phyloP scores from a whole-genome alignment of 2,797 vertebrate species.

The Eospalax fontanierii region DNA sequence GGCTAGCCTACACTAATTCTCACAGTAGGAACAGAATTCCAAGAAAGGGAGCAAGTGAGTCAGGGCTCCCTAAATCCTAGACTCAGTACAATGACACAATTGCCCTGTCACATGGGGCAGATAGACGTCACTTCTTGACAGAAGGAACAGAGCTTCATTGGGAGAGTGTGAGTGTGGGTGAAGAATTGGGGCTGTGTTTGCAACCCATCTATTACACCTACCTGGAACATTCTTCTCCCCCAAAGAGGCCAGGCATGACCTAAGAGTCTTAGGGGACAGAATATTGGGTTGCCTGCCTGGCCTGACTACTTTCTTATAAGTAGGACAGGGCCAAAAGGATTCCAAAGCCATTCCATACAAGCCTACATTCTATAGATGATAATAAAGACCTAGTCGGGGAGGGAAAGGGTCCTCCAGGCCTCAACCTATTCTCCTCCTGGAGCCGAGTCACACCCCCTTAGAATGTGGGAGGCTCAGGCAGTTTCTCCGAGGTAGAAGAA shows the following conservation, averaged over 20 bases:
- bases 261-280: not conserved
- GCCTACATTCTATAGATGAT: not conserved
- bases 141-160: not conserved
- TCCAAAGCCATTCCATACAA: not conserved
- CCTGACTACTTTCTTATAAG: not conserved
- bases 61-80: not conserved
- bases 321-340: not conserved
- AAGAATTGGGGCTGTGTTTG: not conserved
- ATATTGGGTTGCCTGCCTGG: not conserved
- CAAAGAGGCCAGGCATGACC: not conserved
- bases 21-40: not conserved
- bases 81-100: not conserved
- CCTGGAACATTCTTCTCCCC: slow-evolving; percentile 43
- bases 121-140: not conserved
- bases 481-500: not conserved
- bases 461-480: not conserved
- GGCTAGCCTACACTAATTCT: not conserved
- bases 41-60: not conserved
- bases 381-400: not conserved
- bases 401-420: not conserved
- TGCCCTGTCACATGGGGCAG: not conserved
- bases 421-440: not conserved
- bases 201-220: slow-evolving; percentile 24
- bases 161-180: not conserved
- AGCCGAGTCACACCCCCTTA: not conserved